Evolutionary conservation across 2,797 vertebrate genomes (phyloP), one percentile per base, ranked within the genome.

Genomic region (Leptoclinus maculatus): DNA sequence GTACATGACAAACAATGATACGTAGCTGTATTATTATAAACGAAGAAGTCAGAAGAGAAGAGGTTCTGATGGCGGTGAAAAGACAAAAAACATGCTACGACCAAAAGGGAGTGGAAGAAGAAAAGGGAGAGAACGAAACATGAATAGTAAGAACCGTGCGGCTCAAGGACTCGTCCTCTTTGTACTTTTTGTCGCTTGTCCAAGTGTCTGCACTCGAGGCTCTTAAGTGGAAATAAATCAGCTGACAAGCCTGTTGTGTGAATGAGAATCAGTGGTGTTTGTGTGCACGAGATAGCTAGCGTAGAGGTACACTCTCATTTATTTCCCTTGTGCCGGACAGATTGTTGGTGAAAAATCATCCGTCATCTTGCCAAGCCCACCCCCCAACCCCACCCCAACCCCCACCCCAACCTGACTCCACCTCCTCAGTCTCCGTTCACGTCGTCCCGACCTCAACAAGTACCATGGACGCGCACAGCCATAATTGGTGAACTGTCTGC

Each of bases 141-240:
- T 70, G 38, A 65, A 10, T 53, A 79, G 64, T 43, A n/a, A 49
- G 69, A 62, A 56, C 43, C 5, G 9, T 4, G 13, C 36, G n/a
- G 76, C 66, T 78, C 88, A 93, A 88, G 91, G 91, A 87, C 89
- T 76, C 2, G 69, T 92, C 82, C 85, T 89, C 58, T 84, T 89
- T 76, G 77, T 67, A 69, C 83, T 84, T 89, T 83, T 88, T 92
- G 93, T 92, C 87, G 79, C 80, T 56, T 64, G 72, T 91, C 90
- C 92, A 92, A 88, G 74, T 86, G 86, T 88, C 88, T 53, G 2
- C 90, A 78, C 88, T 91, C 77, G 58, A 84, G 80, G 80, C 83
- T n/a, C 41, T n/a, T 80, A 81, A 88, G 86, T 87, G 88, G 84
- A 72, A 85, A 91, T 92, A 92, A 92, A 93, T 92, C 90, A 91